Conservation (phyloP, 2,113 vertebrate species). For the Nicator chloris region DNA sequence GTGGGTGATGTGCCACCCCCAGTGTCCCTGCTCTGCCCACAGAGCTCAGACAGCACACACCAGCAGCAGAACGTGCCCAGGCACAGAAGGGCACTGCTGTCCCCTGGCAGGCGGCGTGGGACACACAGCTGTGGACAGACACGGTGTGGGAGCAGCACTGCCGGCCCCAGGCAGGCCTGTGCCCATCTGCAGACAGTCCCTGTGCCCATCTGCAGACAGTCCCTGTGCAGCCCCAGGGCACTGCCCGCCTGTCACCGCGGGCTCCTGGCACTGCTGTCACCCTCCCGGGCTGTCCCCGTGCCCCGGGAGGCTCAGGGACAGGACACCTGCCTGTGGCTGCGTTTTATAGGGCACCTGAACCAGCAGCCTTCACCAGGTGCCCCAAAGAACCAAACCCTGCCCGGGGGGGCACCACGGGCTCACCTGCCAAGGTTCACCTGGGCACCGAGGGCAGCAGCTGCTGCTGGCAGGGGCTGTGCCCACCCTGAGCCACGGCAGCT, state of each 20-base stretch:
- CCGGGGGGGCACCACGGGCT: neutral
- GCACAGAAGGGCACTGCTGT: neutral
- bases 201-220: too few species aligned
- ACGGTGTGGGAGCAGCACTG: rapidly evolving
- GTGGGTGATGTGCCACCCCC: rapidly evolving
- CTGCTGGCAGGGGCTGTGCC: neutral
- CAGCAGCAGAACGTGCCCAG: rapidly evolving
- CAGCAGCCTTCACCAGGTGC: too few species aligned
- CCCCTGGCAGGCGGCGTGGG: neutral
- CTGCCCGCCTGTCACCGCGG: rapidly evolving
- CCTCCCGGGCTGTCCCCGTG: rapidly evolving
- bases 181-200: neutral
- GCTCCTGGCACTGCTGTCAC: neutral
- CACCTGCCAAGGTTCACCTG: neutral
- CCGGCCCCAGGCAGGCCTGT: rapidly evolving
- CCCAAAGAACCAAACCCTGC: neutral
- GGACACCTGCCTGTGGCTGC: neutral
- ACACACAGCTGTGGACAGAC: neutral
- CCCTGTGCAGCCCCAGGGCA: neutral
- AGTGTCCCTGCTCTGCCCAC: neutral
- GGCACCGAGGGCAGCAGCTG: neutral
- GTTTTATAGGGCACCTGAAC: rapidly evolving
- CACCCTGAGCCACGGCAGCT: neutral
- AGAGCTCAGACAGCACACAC: rapidly evolving
- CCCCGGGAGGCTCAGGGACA: neutral